phyloP scores from a whole-genome alignment of 2,888 invertebrate genomes.

The Oligia fasciuncula region DNA sequence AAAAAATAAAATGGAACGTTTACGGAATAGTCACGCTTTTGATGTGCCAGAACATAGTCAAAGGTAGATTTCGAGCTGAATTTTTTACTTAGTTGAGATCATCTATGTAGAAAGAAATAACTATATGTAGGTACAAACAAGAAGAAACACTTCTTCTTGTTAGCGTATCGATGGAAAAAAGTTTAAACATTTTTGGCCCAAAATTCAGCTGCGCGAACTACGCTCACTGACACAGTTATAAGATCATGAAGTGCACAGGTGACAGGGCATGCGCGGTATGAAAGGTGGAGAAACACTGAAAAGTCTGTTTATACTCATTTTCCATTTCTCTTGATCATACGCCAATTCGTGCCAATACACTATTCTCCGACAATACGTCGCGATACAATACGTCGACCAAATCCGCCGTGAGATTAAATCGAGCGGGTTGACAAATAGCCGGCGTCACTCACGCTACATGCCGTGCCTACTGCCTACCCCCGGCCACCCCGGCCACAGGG shows the following conservation, averaged over 20 bases:
- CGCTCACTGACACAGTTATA: no score
- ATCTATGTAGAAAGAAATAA: background rate
- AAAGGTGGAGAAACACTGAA: no score
- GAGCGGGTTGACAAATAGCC: constrained; percentile 70
- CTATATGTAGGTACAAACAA: background rate
- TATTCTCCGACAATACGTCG: constrained; percentile 61
- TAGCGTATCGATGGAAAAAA: no score
- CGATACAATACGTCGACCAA: constrained; percentile 65
- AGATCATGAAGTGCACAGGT: no score
- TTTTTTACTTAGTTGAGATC: background rate
- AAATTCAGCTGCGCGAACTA: no score
- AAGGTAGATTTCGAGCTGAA: background rate
- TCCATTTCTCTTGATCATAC: background rate
- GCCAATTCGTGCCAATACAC: constrained; percentile 22
- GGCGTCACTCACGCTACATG: constrained; percentile 68
- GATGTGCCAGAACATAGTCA: background rate
- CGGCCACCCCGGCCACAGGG: constrained; percentile 7
- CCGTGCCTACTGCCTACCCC: constrained; percentile 62
- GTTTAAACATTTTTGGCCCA: no score
- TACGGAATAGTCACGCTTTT: background rate
- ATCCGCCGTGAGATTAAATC: constrained; percentile 65
- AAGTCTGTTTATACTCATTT: background rate
- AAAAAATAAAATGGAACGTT: constrained; percentile 25
- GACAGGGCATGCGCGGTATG: no score
- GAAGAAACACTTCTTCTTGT: background rate